Percentiles rank a stretch among this genome's conserved stretches.
These are phyloP conservation scores for Solen grandis DNA, from an alignment of 1,140 invertebrate species.

Conservation along the genomic window DNA sequence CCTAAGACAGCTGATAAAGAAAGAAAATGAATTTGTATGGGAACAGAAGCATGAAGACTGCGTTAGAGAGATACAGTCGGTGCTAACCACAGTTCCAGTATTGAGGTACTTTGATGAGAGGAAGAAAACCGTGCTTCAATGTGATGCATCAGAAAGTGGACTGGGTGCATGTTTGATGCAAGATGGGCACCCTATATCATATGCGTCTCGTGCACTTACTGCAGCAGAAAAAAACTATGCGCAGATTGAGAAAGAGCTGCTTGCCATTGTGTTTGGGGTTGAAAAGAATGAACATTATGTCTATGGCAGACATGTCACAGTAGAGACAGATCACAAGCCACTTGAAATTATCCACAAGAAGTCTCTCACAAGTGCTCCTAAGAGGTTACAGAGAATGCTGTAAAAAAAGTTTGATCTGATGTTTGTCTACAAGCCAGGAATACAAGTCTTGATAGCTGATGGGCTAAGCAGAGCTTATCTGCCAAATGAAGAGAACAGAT, in stretches of 20 bases:
- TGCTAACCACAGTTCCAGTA: conserved; percentile 19
- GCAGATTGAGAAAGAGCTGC: conserved; percentile 82
- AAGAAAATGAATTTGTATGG: conserved; percentile 53
- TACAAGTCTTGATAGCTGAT: conserved; percentile 78
- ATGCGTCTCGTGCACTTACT: conserved; percentile 76
- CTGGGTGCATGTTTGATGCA: conserved; percentile 80
- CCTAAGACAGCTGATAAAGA: conserved; percentile 1
- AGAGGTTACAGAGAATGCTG: conserved; percentile 79
- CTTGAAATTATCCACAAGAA: conserved; percentile 69
- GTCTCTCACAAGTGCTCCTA: conserved; percentile 73
- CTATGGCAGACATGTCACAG: conserved; percentile 45
- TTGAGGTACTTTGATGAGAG: conserved; percentile 46
- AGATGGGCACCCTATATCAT: conserved; percentile 76
- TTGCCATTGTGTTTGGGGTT: conserved; percentile 76
- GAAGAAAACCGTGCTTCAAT: conserved; percentile 55
- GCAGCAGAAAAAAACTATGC: conserved; percentile 75
- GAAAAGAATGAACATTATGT: conserved; percentile 74
- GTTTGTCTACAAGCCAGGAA: conserved; percentile 74
- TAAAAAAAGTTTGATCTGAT: conserved; percentile 79
- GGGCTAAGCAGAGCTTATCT: not conserved
- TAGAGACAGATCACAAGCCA: conserved; percentile 56
- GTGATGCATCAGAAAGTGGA: conserved; percentile 78
- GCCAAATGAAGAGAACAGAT: too few relatives aligned
- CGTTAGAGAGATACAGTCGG: conserved; percentile 28
- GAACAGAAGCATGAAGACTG: conserved; percentile 36